Conservation (phyloP, 2,797 vertebrate genomes). For the Brotula barbata region DNA sequence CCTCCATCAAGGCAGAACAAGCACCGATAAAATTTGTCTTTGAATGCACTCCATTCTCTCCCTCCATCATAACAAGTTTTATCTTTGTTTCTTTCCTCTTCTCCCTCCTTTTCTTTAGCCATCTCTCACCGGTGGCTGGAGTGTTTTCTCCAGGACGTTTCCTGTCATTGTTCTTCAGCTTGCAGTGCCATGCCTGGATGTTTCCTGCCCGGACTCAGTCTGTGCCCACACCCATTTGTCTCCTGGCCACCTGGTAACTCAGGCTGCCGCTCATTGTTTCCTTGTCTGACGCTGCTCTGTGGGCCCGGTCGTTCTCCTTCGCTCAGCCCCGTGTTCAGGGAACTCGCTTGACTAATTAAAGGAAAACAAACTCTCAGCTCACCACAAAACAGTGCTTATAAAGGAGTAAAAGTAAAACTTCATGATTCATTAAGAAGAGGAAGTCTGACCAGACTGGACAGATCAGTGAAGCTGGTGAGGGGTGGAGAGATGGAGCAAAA, state of each 20-base stretch:
- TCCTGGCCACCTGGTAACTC: conserved; percentile 66
- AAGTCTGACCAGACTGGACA: conserved; percentile 83
- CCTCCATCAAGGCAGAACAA: no score
- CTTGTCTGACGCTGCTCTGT: conserved; percentile 52
- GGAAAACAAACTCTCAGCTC: conserved; percentile 79
- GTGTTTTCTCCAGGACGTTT: conserved; percentile 73
- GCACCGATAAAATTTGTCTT: no score
- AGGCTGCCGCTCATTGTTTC: conserved; percentile 60
- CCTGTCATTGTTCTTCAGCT: conserved; percentile 73
- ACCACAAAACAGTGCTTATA: conserved; percentile 78
- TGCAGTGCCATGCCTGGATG: conserved; percentile 54
- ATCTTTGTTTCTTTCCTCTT: conserved; percentile 31
- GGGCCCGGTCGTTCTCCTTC: conserved; percentile 48
- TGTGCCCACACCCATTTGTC: conserved; percentile 68
- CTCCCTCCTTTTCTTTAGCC: conserved; percentile 41
- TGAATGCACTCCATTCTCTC: neutral
- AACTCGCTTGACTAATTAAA: conserved; percentile 80
- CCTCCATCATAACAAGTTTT: conserved; percentile 2
- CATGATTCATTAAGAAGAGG: conserved; percentile 87
- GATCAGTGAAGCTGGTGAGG: conserved; percentile 67
- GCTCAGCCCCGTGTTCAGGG: conserved; percentile 49
- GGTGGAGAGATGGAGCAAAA: conserved; percentile 48
- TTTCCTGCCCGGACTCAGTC: conserved; percentile 74
- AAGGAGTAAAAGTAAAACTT: conserved; percentile 82
- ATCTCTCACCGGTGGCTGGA: conserved; percentile 56